phyloP scores from a whole-genome alignment of 2,113 vertebrate species.

The Dascyllus trimaculatus region DNA sequence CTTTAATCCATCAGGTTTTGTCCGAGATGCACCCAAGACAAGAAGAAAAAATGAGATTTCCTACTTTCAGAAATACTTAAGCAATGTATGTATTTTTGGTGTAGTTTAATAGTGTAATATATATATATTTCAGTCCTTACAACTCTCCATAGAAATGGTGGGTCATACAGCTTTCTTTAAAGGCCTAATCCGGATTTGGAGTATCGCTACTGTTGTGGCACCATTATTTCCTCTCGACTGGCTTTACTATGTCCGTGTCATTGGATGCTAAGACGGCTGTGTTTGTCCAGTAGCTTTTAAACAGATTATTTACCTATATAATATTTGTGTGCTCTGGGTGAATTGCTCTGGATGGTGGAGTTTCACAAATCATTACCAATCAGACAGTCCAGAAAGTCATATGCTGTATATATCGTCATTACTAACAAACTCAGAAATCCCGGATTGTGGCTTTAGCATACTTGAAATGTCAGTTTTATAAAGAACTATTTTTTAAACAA shows the following conservation, averaged over 20 bases:
- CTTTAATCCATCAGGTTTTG: slow-evolving; percentile 89
- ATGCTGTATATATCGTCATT: slow-evolving; percentile 11
- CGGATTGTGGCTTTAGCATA: slow-evolving; percentile 69
- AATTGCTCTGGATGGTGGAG: slow-evolving; percentile 8
- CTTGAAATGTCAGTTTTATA: slow-evolving; percentile 78
- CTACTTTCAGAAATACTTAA: slow-evolving; percentile 19
- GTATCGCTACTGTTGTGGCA: slow-evolving; percentile 29
- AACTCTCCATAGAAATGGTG: slow-evolving; percentile 37
- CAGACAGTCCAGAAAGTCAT: slow-evolving; percentile 37
- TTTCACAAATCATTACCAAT: slow-evolving; percentile 33
- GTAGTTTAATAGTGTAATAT: slow-evolving; percentile 64
- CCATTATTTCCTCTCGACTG: background rate
- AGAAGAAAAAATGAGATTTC: slow-evolving; percentile 92
- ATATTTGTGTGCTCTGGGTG: slow-evolving; percentile 22
- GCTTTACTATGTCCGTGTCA: slow-evolving; percentile 6
- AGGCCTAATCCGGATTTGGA: slow-evolving; percentile 59
- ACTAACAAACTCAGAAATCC: slow-evolving; percentile 53
- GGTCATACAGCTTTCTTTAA: slow-evolving; percentile 70
- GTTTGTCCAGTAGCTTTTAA: slow-evolving; percentile 39
- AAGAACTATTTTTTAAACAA: slow-evolving; percentile 71
- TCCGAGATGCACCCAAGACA: slow-evolving; percentile 95
- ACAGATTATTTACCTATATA: slow-evolving; percentile 16
- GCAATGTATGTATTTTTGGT: slow-evolving; percentile 67
- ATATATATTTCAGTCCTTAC: slow-evolving; percentile 63
- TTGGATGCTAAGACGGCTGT: slow-evolving; percentile 28